A percentile compares a stretch with the other conserved stretches of the same genome.
phyloP scores from a whole-genome alignment of 2,888 invertebrate species.

The Acronicta leporina region DNA sequence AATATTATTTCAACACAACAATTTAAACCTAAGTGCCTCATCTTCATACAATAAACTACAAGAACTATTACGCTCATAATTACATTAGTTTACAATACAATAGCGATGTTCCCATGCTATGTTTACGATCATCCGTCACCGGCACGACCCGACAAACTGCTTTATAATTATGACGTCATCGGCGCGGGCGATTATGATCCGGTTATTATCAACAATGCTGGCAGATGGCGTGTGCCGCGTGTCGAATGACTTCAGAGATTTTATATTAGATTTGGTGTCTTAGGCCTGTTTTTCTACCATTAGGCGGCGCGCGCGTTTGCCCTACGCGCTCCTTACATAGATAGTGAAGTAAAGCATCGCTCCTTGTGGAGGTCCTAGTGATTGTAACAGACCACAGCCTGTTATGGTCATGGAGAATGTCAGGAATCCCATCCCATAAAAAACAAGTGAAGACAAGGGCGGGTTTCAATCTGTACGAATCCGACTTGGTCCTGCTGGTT shows the following conservation, averaged over 20 bases:
- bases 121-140: slow-evolving; percentile 48
- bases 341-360: too few species aligned
- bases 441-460: too few species aligned
- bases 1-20: slow-evolving; percentile 12
- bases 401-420: too few species aligned
- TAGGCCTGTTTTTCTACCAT: background rate
- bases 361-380: too few species aligned
- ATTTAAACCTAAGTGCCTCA: slow-evolving; percentile 18
- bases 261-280: slow-evolving; percentile 17
- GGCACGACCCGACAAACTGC: slow-evolving; percentile 23
- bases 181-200: slow-evolving; percentile 15
- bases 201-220: slow-evolving; percentile 27
- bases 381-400: too few species aligned
- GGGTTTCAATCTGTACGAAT: too few species aligned
- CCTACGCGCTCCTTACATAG: too few species aligned
- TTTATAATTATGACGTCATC: slow-evolving; percentile 44
- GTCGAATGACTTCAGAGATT: slow-evolving; percentile 19
- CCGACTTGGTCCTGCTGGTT: too few species aligned
- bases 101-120: slow-evolving; percentile 35
- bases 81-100: slow-evolving; percentile 31
- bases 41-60: slow-evolving; percentile 36
- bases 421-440: too few species aligned
- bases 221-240: slow-evolving; percentile 36
- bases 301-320: background rate
- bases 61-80: slow-evolving; percentile 21